Base-by-base conservation (phyloP, 2,797 vertebrate genomes). In the Thaleichthys pacificus region DNA sequence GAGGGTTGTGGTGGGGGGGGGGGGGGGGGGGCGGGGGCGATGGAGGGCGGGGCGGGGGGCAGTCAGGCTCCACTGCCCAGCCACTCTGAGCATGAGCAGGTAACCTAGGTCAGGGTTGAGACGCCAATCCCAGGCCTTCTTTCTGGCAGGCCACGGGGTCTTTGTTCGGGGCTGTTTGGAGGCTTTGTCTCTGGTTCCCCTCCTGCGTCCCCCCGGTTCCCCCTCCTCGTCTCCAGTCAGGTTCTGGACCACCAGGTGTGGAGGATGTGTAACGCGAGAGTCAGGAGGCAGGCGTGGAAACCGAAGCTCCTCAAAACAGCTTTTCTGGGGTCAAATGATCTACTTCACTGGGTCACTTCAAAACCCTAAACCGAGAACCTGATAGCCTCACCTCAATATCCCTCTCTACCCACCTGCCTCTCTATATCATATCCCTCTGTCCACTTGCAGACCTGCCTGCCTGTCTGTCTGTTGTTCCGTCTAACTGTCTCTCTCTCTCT, bases 81-180 rank as follows among this genome's bases (percentile, higher is more conserved):
- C 56, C 72, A 73, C 79, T 66, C 57, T 54, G 62, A 60, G 66
- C 64, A 74, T 77, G 51, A 64, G 61, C 70, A 21, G 58, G 51
- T 56, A 4, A n/a, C 51, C 51, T 56, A n/a, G 51, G 51, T 56
- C 51, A 56, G 19, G 51, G 51, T n/a, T 56, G 51, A 56, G 17
- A 17, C 15, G 17, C 19, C 51, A 56, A 56, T 56, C 51, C 51
- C 51, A 56, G 51, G 17, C 51, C 51, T 56, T 56, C 51, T 56
- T n/a, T 26, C 63, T 77, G 78, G 74, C 76, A 62, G 71, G 56
- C 26, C 70, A 75, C 11, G 57, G 57, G 69, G 47, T 54, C 77
- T 76, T 79, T 87, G 78, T 84, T 72, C 32, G 1, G 57, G 72
- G 68, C 79, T 86, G 80, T 85, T 85, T 85, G 82, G 77, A 49